Percentiles rank a stretch among this genome's conserved stretches.
phyloP scores from a whole-genome alignment of 2,113 vertebrate species.

The Polypterus senegalus region DNA sequence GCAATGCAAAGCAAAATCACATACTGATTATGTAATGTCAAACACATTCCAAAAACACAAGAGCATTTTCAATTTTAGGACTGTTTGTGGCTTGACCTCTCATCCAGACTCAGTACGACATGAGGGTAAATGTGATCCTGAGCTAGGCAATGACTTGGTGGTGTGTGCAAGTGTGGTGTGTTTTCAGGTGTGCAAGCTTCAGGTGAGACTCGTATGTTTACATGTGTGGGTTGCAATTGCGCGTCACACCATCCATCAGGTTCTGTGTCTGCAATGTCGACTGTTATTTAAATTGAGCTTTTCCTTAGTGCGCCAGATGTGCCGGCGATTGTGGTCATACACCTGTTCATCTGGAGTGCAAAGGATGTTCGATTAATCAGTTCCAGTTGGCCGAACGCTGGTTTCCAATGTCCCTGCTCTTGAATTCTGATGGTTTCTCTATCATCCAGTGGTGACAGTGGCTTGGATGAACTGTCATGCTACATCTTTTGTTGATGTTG shows the following conservation, averaged over 20 bases:
- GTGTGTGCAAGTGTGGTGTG: background rate
- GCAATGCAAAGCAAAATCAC: no score
- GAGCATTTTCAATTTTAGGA: constrained; percentile 10
- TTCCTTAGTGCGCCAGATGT: constrained; percentile 10
- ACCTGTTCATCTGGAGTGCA: constrained; percentile 9
- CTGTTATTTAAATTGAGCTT: background rate
- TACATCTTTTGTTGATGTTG: constrained; percentile 15
- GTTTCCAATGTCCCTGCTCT: constrained; percentile 13
- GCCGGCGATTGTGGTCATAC: constrained; percentile 10
- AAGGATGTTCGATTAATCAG: constrained; percentile 9
- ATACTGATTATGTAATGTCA: no score
- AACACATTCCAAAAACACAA: no score
- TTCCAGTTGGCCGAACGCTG: constrained; percentile 13
- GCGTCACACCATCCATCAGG: background rate
- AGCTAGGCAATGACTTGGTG: background rate
- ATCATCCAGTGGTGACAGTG: background rate
- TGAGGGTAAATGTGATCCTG: background rate
- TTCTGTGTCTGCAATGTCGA: background rate
- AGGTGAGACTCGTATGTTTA: no score
- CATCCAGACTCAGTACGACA: constrained; percentile 9
- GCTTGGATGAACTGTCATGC: constrained; percentile 14
- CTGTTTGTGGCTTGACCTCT: constrained; percentile 9
- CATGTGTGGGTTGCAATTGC: background rate
- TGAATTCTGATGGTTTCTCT: constrained; percentile 5
- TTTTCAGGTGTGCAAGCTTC: no score